Evolutionary conservation across 2,797 vertebrate species (phyloP).

Genomic region (Propithecus deckenii): DNA sequence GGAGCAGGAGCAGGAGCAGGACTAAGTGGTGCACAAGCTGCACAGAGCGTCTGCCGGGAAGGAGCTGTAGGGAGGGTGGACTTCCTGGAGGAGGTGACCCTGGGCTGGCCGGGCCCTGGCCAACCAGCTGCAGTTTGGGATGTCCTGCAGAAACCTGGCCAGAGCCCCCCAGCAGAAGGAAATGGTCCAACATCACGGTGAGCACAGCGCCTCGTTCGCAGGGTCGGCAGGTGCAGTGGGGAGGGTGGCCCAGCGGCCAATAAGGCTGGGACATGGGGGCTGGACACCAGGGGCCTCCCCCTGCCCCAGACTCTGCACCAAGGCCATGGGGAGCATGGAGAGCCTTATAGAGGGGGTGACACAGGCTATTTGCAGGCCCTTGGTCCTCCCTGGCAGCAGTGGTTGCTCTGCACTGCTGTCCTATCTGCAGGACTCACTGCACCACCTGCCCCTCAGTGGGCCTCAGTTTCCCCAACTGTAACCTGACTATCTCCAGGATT

Average conservation of each 20-base stretch:
- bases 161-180: background rate
- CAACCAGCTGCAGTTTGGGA: background rate
- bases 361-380: background rate
- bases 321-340: background rate
- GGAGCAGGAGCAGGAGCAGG: too few relatives aligned
- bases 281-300: background rate
- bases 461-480: background rate
- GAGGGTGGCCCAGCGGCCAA: background rate
- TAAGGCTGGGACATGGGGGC: background rate
- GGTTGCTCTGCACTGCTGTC: too few relatives aligned
- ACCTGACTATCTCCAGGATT: accelerated
- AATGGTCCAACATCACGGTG: background rate
- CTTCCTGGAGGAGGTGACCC: background rate
- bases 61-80: accelerated
- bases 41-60: background rate
- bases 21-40: background rate
- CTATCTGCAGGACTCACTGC: too few relatives aligned
- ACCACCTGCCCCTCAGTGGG: background rate
- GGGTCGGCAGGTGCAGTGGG: too few relatives aligned
- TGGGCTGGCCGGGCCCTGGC: background rate
- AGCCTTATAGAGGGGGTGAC: background rate
- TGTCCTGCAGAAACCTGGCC: background rate
- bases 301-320: background rate
- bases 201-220: background rate
- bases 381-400: background rate